These are phyloP conservation scores for Iselma pallidipennis DNA, from an alignment of 2,888 invertebrate genomes.

Conservation along the genomic window DNA sequence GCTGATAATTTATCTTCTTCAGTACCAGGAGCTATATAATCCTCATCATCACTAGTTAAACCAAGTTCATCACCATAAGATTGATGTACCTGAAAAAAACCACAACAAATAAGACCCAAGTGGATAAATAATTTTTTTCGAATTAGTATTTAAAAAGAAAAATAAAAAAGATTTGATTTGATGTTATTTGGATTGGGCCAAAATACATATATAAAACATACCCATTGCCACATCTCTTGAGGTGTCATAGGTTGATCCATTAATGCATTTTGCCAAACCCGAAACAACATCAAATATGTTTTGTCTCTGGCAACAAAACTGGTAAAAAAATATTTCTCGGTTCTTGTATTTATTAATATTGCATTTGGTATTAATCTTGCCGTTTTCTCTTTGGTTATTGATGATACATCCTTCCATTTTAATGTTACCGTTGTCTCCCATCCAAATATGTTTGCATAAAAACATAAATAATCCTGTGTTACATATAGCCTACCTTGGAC, in stretches of 20 bases:
- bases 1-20: slow-evolving; percentile 60
- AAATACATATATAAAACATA: slow-evolving; percentile 51
- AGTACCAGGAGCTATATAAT: slow-evolving; percentile 69
- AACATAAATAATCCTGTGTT: slow-evolving; percentile 93
- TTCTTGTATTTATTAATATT: slow-evolving; percentile 79
- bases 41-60: slow-evolving; percentile 90
- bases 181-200: slow-evolving; percentile 4
- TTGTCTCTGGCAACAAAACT: slow-evolving; percentile 95
- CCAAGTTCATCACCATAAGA: slow-evolving; percentile 95
- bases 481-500: slow-evolving; percentile 95
- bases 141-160: background rate
- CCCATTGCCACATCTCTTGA: slow-evolving; percentile 88
- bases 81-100: slow-evolving; percentile 71
- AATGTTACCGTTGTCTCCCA: slow-evolving; percentile 91
- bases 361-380: slow-evolving; percentile 96
- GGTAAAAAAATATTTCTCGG: slow-evolving; percentile 88
- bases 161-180: slow-evolving; percentile 1
- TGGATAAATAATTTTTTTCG: background rate
- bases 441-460: slow-evolving; percentile 96
- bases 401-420: slow-evolving; percentile 87
- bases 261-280: slow-evolving; percentile 95
- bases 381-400: slow-evolving; percentile 94
- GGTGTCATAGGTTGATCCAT: slow-evolving; percentile 84
- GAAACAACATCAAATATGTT: slow-evolving; percentile 92
- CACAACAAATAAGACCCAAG: too few relatives aligned